Conservation (phyloP, 2,888 invertebrate genomes). For the Villa cingulata region DNA sequence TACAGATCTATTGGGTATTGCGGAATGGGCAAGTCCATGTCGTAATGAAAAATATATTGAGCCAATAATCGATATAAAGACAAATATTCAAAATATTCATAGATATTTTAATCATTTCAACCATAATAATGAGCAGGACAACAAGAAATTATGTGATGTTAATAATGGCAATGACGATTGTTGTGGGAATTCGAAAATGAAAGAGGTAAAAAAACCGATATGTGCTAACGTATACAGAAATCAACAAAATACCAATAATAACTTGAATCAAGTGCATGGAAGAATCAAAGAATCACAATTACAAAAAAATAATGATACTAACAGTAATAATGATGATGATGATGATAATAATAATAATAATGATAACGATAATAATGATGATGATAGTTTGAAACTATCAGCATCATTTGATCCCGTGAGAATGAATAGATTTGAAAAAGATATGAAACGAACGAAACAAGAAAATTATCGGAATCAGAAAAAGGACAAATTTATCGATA, state of each 20-base stretch:
- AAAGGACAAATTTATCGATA: background rate
- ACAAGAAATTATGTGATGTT: conserved; percentile 9
- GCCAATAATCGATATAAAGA: conserved; percentile 3
- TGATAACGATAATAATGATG: background rate
- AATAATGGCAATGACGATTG: background rate
- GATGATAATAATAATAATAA: background rate
- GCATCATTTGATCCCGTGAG: background rate
- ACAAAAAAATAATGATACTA: background rate
- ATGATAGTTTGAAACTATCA: too few species aligned
- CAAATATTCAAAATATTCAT: conserved; percentile 18
- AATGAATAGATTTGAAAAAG: background rate
- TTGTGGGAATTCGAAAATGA: background rate
- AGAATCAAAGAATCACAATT: conserved; percentile 1
- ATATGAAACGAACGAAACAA: background rate
- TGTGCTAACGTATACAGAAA: conserved; percentile 4
- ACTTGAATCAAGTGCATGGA: conserved; percentile 2
- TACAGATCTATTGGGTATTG: conserved; percentile 32
- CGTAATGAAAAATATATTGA: conserved; percentile 19
- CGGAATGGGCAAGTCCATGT: conserved; percentile 35
- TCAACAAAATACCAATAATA: background rate
- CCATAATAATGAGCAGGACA: conserved; percentile 4
- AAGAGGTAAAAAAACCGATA: background rate
- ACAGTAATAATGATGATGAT: too few species aligned
- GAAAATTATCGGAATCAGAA: background rate
- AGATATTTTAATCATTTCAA: conserved; percentile 27